phyloP scores from a whole-genome alignment of 2,888 invertebrate species.

The Lamellibrachia columna region DNA sequence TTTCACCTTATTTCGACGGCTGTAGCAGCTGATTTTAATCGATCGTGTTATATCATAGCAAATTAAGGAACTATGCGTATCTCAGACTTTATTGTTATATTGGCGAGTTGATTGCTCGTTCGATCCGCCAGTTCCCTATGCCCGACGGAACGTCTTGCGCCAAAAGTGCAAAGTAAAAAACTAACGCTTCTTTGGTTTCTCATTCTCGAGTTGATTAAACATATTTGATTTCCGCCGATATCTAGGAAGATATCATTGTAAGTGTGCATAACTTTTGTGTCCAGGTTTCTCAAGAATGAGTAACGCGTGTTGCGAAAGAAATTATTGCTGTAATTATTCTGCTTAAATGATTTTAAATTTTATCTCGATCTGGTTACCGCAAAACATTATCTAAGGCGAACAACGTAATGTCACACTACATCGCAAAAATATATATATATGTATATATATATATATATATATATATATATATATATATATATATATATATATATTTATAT shows the following conservation, averaged over 20 bases:
- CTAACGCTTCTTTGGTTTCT: background rate
- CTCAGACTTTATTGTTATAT: background rate
- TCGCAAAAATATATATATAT: no score
- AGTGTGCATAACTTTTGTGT: background rate
- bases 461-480: no score
- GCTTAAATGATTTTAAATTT: background rate
- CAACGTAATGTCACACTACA: no score
- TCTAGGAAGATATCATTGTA: background rate
- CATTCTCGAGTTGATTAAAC: background rate
- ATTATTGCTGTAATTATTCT: background rate
- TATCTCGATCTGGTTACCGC: background rate
- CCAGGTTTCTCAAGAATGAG: background rate
- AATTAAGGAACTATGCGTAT: background rate
- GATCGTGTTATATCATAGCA: background rate
- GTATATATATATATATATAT: no score
- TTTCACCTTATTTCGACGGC: background rate
- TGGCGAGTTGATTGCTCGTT: background rate
- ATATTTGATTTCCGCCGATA: background rate
- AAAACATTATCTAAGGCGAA: no score
- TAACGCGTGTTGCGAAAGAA: background rate
- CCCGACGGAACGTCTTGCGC: background rate
- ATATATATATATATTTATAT: no score
- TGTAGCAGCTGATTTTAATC: slow-evolving; percentile 4
- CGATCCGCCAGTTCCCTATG: background rate
- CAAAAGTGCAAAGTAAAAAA: background rate